Base-by-base conservation (phyloP, 2,888 invertebrate species). In the Metalampra italica region DNA sequence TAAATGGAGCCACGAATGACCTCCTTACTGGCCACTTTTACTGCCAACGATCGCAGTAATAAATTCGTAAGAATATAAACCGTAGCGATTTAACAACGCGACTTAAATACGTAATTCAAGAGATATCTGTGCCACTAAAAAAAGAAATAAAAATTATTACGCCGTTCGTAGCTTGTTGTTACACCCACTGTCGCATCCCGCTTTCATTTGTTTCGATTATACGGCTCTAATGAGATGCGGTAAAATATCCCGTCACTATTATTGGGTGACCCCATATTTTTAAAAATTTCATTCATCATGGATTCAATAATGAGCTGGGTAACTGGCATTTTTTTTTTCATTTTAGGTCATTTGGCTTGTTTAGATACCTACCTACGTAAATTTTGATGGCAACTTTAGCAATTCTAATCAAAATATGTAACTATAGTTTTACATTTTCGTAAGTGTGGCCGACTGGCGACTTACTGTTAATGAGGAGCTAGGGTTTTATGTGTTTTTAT, bases 21-120 rank as follows among this genome's bases (percentile, higher is more conserved):
- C 87, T 79, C 82, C 71, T 86, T 86, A 74, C 60, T 58, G 53
- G 60, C 59, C 55, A 60, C 60, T 79, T 78, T 79, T 81, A 85
- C 75, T 73, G 81, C 72, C 70, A 64, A 64, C 68, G 67, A 78
- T 74, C 71, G 64, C 59, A 61, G 62, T 70, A 68, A 82, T 85
- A 82, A 80, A 84, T 82, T 75, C 65, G 64, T 69, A 67, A 68
- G 71, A 73, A 45, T 42, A 45, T 43, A 47, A 48, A 48, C 43
- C 32, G 39, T 9, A 14, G 46, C 36, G 36, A 32, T 32, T 32
- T 32, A 32, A 32, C 32, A 32, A 32, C 32, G 9, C 32, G 36
- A 36, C n/a, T 11, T 36, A 36, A 36, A 36, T 36, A 43, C 47
- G 49, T 47, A 52, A 49, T 32, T 43, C 40, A 49, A 52, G 49